A percentile compares a stretch with the other conserved stretches of the same genome.
Conservation (phyloP, 2,888 invertebrate genomes). For the Graphium colonna region DNA sequence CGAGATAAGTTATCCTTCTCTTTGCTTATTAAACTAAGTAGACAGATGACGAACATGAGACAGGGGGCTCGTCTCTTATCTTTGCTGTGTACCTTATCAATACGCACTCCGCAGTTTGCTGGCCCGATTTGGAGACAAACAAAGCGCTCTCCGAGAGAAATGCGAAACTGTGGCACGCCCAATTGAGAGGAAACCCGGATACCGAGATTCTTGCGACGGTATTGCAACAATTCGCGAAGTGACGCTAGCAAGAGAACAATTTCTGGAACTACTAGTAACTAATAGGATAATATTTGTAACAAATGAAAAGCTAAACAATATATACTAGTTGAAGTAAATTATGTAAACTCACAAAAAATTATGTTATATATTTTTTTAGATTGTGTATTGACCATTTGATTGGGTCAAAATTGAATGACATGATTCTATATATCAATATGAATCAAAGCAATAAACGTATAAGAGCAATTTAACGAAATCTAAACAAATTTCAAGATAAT, state of each 20-base stretch:
- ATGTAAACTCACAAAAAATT: too few relatives aligned
- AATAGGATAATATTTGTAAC: background rate
- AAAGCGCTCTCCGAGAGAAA: background rate
- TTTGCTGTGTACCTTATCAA: constrained; percentile 33
- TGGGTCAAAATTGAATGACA: too few relatives aligned
- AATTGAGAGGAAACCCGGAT: background rate
- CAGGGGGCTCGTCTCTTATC: constrained; percentile 49
- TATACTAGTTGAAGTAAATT: too few relatives aligned
- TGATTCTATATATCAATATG: too few relatives aligned
- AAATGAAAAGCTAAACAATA: background rate
- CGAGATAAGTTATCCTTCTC: constrained; percentile 35
- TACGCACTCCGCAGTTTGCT: constrained; percentile 38
- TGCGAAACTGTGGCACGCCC: background rate
- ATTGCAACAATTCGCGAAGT: too few relatives aligned
- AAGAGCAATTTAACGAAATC: too few relatives aligned
- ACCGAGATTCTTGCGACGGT: background rate
- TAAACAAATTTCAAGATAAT: too few relatives aligned
- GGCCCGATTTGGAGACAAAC: constrained; percentile 21
- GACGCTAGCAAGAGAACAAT: too few relatives aligned
- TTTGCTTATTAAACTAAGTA: constrained; percentile 45
- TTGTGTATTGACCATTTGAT: too few relatives aligned
- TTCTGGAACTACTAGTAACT: too few relatives aligned
- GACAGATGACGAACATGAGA: constrained; percentile 40
- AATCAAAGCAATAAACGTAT: too few relatives aligned
- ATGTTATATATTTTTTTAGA: too few relatives aligned